A percentile compares a stretch with the other conserved stretches of the same genome.
Conservation (phyloP, 2,888 invertebrate species). For the Falcaria lacertinaria region DNA sequence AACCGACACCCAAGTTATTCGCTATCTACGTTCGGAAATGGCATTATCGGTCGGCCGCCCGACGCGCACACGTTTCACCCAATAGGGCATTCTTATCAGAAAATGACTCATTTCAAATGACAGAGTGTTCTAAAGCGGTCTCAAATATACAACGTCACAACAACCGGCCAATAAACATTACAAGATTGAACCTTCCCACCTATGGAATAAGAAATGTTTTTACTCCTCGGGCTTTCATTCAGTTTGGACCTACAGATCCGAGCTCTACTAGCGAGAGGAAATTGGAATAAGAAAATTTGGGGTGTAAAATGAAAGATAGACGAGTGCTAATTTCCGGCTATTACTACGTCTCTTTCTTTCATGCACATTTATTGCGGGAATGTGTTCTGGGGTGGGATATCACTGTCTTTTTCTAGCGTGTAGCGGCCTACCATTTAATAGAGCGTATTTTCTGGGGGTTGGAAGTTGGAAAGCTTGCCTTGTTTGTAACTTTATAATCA, state of each 20-base stretch:
- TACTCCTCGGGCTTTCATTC: slow-evolving; percentile 10
- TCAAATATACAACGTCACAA: slow-evolving; percentile 53
- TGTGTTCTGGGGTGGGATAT: slow-evolving; percentile 52
- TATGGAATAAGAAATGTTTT: slow-evolving; percentile 20
- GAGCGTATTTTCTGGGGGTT: slow-evolving; percentile 31
- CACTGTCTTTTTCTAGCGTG: slow-evolving; percentile 67
- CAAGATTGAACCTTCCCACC: slow-evolving; percentile 31
- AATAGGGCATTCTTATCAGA: slow-evolving; percentile 84
- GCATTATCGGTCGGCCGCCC: slow-evolving; percentile 71
- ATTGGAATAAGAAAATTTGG: slow-evolving; percentile 89
- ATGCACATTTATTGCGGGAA: slow-evolving; percentile 72
- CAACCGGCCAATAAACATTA: slow-evolving; percentile 13
- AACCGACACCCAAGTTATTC: slow-evolving; percentile 71
- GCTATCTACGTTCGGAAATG: slow-evolving; percentile 76
- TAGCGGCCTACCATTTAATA: slow-evolving; percentile 48
- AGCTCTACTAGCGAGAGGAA: slow-evolving; percentile 75
- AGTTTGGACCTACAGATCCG: slow-evolving; percentile 51
- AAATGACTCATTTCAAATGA: slow-evolving; percentile 86
- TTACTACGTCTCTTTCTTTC: slow-evolving; percentile 78
- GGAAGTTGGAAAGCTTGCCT: slow-evolving; percentile 20
- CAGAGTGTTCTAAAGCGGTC: slow-evolving; percentile 75
- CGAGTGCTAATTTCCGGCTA: slow-evolving; percentile 86
- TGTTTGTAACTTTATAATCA: slow-evolving; percentile 7
- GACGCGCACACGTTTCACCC: slow-evolving; percentile 76
- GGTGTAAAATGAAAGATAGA: slow-evolving; percentile 89